Percentiles rank a stretch among this genome's conserved stretches.
Evolutionary conservation across 2,888 invertebrate genomes (phyloP).

Genomic region (Pimpla rufipes): DNA sequence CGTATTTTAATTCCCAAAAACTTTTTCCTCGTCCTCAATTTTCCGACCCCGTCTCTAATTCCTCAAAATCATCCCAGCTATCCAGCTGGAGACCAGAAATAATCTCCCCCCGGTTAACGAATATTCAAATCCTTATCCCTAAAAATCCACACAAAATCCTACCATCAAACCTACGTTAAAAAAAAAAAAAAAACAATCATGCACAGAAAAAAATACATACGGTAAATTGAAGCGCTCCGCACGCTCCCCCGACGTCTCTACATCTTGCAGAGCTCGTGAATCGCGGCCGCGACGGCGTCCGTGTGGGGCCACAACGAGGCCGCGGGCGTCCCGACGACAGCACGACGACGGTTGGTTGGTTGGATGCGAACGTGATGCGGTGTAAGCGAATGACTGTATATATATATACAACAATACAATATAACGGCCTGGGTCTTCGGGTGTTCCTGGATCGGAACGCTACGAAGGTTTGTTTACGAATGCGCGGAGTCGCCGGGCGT

Average conservation of each 20-base stretch:
- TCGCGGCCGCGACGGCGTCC: constrained; percentile 74
- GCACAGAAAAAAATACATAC: constrained; percentile 76
- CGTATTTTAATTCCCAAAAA: too few relatives aligned
- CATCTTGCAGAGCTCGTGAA: constrained; percentile 79
- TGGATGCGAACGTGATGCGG: background rate
- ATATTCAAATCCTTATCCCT: constrained; percentile 3
- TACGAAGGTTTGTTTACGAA: constrained; percentile 80
- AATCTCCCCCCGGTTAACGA: too few relatives aligned
- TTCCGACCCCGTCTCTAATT: too few relatives aligned
- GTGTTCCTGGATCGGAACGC: constrained; percentile 77
- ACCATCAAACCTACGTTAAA: background rate
- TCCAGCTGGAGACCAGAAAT: too few relatives aligned
- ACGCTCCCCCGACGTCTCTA: constrained; percentile 80
- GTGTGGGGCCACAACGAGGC: constrained; percentile 68
- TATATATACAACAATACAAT: too few relatives aligned
- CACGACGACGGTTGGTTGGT: constrained; percentile 52
- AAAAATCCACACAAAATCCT: background rate
- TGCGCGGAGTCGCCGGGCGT: constrained; percentile 76
- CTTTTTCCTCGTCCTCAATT: too few relatives aligned
- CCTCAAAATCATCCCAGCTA: too few relatives aligned
- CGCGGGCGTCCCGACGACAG: constrained; percentile 19
- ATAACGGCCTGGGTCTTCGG: constrained; percentile 70
- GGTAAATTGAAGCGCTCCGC: constrained; percentile 83
- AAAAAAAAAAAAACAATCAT: constrained; percentile 33
- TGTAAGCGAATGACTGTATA: background rate